A percentile compares a stretch with the other conserved stretches of the same genome.
Conservation (phyloP, 2,113 vertebrate genomes). For the Coracopsis vasa region DNA sequence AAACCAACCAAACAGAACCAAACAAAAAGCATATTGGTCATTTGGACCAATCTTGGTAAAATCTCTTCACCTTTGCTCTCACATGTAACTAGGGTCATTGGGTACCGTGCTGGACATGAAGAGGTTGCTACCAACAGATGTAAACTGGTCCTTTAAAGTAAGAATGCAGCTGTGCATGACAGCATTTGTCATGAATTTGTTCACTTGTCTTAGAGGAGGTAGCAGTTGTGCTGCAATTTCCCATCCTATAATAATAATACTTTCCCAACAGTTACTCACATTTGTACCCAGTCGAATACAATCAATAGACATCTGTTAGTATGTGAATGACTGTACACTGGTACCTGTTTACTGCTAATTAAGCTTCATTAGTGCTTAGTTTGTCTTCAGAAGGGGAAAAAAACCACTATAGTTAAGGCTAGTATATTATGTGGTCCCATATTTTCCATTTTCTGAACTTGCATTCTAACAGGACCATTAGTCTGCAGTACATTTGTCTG, state of each 20-base stretch:
- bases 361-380: slow-evolving; percentile 68
- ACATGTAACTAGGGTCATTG: slow-evolving; percentile 40
- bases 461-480: slow-evolving; percentile 69
- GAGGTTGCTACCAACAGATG: slow-evolving; percentile 48
- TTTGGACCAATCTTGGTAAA: slow-evolving; percentile 61
- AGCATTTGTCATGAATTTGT: slow-evolving; percentile 82
- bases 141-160: slow-evolving; percentile 65
- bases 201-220: slow-evolving; percentile 71
- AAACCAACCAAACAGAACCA: background rate
- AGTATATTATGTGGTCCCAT: slow-evolving; percentile 44
- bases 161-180: slow-evolving; percentile 76
- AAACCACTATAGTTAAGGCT: slow-evolving; percentile 62
- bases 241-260: slow-evolving; percentile 60
- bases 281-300: slow-evolving; percentile 76
- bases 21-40: slow-evolving; percentile 37
- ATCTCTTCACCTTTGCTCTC: slow-evolving; percentile 53
- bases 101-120: slow-evolving; percentile 29
- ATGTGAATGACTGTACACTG: slow-evolving; percentile 49
- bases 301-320: slow-evolving; percentile 83
- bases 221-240: slow-evolving; percentile 36
- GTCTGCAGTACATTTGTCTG: slow-evolving; percentile 74
- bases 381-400: slow-evolving; percentile 68
- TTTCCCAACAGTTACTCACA: slow-evolving; percentile 46
- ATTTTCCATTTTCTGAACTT: slow-evolving; percentile 65
- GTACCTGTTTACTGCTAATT: slow-evolving; percentile 74